Percentiles rank a stretch among this genome's conserved stretches.
Conservation (phyloP, 2,888 invertebrate species). For the Stenodema calcarata region DNA sequence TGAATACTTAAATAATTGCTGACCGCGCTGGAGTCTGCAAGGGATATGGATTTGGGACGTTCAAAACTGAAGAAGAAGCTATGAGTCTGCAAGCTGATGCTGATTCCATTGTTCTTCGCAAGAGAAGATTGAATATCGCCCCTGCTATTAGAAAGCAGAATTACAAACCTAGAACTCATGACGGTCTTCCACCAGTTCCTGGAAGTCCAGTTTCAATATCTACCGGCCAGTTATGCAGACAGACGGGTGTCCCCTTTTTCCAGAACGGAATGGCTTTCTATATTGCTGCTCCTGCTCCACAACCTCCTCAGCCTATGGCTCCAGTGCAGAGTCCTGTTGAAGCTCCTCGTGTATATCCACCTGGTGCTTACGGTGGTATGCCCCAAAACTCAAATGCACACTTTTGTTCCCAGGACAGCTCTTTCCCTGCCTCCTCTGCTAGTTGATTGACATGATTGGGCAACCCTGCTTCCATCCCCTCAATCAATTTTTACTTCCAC, state of each 20-base stretch:
- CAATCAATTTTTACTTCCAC: neutral
- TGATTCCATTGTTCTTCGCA: constrained; percentile 78
- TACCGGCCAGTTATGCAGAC: constrained; percentile 49
- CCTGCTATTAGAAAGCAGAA: constrained; percentile 80
- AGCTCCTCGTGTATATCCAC: constrained; percentile 37
- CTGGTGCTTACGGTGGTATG: constrained; percentile 41
- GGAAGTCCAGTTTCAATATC: constrained; percentile 49
- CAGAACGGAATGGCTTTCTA: constrained; percentile 61
- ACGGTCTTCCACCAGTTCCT: constrained; percentile 51
- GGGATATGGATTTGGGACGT: constrained; percentile 88
- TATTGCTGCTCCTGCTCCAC: constrained; percentile 15
- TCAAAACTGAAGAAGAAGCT: constrained; percentile 87
- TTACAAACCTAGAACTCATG: constrained; percentile 46
- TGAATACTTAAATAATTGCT: constrained; percentile 92
- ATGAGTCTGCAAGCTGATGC: constrained; percentile 74
- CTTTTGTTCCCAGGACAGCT: too few relatives aligned
- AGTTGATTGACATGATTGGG: too few relatives aligned
- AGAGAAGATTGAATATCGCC: constrained; percentile 83
- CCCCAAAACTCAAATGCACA: constrained; percentile 33
- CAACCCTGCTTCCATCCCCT: neutral
- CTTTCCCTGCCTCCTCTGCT: too few relatives aligned
- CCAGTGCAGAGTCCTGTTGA: constrained; percentile 39
- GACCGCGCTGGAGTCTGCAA: constrained; percentile 95
- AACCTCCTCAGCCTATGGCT: neutral
- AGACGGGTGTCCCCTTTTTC: constrained; percentile 57